Conservation (phyloP, 2,888 invertebrate species). For the Zaprionus bogoriensis region DNA sequence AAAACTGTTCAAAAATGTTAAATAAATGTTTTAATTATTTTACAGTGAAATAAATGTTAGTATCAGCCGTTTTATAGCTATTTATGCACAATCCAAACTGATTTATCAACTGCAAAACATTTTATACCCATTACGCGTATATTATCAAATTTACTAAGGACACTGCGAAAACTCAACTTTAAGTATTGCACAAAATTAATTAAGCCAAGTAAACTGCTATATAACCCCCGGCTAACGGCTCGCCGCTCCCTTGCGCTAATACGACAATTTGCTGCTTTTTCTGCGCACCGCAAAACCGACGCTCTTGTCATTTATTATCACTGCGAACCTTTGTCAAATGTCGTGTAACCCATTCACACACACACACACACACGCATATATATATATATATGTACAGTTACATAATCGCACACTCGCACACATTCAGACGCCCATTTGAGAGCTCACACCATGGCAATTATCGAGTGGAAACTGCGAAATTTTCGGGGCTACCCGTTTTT, state of each 20-base stretch:
- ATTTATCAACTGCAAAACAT: no score
- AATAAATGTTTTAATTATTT: constrained; percentile 50
- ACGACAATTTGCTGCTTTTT: constrained; percentile 31
- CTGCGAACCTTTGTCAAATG: constrained; percentile 18
- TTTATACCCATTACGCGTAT: no score
- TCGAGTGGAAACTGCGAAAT: constrained; percentile 6
- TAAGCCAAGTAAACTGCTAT: no score
- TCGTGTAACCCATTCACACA: constrained; percentile 13
- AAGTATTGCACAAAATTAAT: no score
- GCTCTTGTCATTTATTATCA: constrained; percentile 41
- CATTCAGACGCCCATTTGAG: constrained; percentile 6
- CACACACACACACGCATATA: background rate
- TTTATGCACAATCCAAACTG: no score
- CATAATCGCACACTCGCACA: background rate
- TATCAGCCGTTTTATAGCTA: no score
- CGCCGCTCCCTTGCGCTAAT: constrained; percentile 4
- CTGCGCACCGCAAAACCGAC: constrained; percentile 28
- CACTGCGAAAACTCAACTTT: no score
- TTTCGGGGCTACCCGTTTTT: constrained; percentile 25
- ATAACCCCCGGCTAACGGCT: no score
- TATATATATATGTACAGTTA: background rate
- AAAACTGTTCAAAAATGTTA: background rate
- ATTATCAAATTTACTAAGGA: no score
- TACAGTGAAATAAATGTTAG: no score
- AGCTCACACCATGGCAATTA: constrained; percentile 35